These are phyloP conservation scores for Nannobrachium achirus DNA, from an alignment of 2,113 vertebrate species.

Conservation along the genomic window DNA sequence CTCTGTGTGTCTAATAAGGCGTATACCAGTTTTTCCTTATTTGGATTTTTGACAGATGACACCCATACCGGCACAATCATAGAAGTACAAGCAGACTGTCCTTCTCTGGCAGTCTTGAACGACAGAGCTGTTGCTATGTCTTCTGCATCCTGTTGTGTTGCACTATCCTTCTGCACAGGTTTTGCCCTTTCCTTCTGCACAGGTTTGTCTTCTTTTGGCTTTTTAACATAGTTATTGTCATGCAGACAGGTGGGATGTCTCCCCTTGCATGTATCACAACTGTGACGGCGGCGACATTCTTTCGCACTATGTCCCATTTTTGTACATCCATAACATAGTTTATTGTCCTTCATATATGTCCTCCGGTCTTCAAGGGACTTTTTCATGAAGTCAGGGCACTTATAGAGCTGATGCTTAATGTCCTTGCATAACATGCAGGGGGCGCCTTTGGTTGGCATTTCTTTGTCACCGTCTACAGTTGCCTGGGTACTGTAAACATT, in stretches of 20 bases:
- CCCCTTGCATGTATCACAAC: neutral
- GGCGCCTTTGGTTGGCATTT: neutral
- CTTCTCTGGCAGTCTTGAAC: neutral
- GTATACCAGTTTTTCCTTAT: no score
- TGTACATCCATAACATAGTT: slow-evolving; percentile 35
- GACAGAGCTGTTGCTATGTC: no score
- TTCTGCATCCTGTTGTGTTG: no score
- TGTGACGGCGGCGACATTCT: no score
- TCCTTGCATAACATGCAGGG: slow-evolving; percentile 1
- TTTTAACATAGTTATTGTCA: neutral
- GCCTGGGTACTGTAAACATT: slow-evolving; percentile 28
- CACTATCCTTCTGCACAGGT: no score
- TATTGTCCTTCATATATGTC: no score
- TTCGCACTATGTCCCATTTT: slow-evolving; percentile 2
- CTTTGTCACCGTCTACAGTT: neutral
- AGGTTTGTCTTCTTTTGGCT: no score
- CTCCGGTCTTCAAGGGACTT: neutral
- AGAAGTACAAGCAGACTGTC: no score
- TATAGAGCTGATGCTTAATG: slow-evolving; percentile 4
- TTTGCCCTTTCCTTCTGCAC: neutral
- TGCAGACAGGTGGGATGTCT: slow-evolving; percentile 22
- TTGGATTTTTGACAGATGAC: no score
- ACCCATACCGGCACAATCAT: no score
- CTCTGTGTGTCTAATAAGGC: no score
- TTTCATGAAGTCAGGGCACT: neutral